Percentiles rank a stretch among this genome's conserved stretches.
Conservation (phyloP, 2,113 vertebrate species). For the Dicentrarchus labrax region DNA sequence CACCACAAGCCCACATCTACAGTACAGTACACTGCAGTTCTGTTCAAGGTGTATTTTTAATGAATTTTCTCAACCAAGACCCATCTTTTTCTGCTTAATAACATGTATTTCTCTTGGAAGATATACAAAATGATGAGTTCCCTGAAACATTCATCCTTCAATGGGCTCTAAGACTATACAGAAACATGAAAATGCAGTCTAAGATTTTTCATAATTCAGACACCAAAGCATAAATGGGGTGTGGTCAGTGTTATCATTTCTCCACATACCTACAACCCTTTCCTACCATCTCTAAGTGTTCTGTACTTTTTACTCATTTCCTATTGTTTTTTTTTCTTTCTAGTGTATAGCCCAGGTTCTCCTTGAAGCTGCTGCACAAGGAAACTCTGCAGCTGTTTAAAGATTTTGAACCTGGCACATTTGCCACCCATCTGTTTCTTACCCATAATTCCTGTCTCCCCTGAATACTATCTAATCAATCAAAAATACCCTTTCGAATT, state of each 20-base stretch:
- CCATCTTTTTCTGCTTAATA: too few species aligned
- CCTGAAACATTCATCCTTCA: background rate
- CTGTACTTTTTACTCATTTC: background rate
- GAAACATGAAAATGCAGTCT: background rate
- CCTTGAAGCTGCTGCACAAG: conserved; percentile 21
- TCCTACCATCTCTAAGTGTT: background rate
- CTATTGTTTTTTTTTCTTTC: too few species aligned
- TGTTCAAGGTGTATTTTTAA: background rate
- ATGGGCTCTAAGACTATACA: background rate
- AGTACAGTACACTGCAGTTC: background rate
- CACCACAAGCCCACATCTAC: background rate
- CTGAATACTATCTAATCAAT: background rate
- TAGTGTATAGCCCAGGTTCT: background rate
- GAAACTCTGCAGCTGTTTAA: too few species aligned
- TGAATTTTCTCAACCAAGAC: background rate
- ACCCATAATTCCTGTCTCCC: background rate
- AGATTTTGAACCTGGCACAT: background rate
- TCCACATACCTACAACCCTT: background rate
- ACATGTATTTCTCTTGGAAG: background rate
- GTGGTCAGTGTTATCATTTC: too few species aligned
- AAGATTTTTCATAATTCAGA: background rate
- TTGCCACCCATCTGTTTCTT: background rate
- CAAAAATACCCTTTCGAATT: background rate
- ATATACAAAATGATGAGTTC: background rate
- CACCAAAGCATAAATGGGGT: background rate